These are phyloP conservation scores for Poecilia velifera DNA, from an alignment of 2,797 vertebrate genomes.

Conservation along the genomic window DNA sequence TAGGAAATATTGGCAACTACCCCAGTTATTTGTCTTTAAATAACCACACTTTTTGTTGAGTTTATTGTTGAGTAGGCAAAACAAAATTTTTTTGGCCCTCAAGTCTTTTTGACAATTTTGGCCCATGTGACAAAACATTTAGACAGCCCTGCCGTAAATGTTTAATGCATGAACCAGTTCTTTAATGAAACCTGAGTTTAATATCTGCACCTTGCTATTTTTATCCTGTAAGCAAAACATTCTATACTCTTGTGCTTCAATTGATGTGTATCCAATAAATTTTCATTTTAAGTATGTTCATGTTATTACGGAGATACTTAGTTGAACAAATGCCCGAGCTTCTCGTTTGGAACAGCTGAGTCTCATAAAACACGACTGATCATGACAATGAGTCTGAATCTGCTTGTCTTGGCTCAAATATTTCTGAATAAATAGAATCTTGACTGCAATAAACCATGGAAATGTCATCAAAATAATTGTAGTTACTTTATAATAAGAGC, in stretches of 20 bases:
- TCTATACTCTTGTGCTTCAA: neutral
- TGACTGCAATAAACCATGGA: neutral
- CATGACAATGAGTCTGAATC: neutral
- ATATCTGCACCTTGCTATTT: neutral
- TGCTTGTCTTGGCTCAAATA: neutral
- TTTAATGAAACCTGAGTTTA: neutral
- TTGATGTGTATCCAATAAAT: neutral
- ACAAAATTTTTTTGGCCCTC: neutral
- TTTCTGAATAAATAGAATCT: neutral
- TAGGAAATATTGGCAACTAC: no score
- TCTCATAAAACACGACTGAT: neutral
- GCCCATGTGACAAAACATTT: no score
- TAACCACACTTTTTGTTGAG: neutral
- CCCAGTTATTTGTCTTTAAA: no score
- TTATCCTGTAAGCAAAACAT: neutral
- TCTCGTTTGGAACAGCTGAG: neutral
- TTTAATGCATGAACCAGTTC: neutral
- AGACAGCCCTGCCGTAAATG: neutral
- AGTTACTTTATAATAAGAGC: neutral
- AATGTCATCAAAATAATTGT: neutral
- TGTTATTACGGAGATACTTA: neutral
- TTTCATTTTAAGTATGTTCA: neutral
- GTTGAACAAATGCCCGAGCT: neutral
- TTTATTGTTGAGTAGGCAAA: neutral
- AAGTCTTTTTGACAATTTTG: neutral